Percentiles rank a stretch among this genome's conserved stretches.
Evolutionary conservation across 2,888 invertebrate species (phyloP).

Genomic region (Tachina lurida): DNA sequence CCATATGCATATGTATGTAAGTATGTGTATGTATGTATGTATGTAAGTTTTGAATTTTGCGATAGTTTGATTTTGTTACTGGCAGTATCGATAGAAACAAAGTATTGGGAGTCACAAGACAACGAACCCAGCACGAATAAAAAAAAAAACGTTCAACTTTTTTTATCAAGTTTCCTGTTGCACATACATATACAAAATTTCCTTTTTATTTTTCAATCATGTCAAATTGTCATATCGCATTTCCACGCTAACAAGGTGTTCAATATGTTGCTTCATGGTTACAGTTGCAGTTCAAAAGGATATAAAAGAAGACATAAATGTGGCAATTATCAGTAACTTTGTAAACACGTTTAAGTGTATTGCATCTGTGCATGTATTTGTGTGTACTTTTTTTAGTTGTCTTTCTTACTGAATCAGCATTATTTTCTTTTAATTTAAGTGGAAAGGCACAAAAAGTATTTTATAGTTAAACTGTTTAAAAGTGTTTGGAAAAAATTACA

Average conservation of each 20-base stretch:
- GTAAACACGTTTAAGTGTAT: slow-evolving; percentile 18
- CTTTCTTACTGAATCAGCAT: neutral
- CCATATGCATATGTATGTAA: too few species aligned
- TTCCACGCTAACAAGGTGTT: slow-evolving; percentile 69
- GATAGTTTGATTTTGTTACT: neutral
- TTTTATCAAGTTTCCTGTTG: slow-evolving; percentile 56
- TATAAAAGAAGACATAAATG: slow-evolving; percentile 69
- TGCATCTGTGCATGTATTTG: neutral
- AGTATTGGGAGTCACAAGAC: neutral
- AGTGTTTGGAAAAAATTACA: slow-evolving; percentile 10
- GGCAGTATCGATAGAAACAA: neutral
- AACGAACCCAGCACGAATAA: neutral
- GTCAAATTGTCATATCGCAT: slow-evolving; percentile 71
- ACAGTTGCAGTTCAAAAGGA: slow-evolving; percentile 56
- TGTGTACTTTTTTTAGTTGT: slow-evolving; percentile 1
- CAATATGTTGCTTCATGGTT: slow-evolving; percentile 54
- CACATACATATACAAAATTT: slow-evolving; percentile 59
- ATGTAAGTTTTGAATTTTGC: too few species aligned
- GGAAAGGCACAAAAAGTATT: neutral
- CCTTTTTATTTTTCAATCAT: slow-evolving; percentile 70
- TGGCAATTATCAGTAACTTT: slow-evolving; percentile 64
- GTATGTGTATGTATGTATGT: neutral
- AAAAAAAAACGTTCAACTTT: neutral
- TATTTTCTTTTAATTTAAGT: neutral
- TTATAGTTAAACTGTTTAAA: slow-evolving; percentile 12